A percentile compares a stretch with the other conserved stretches of the same genome.
Evolutionary conservation across 2,113 vertebrate species (phyloP).

Genomic region (Chloroceryle aenea): DNA sequence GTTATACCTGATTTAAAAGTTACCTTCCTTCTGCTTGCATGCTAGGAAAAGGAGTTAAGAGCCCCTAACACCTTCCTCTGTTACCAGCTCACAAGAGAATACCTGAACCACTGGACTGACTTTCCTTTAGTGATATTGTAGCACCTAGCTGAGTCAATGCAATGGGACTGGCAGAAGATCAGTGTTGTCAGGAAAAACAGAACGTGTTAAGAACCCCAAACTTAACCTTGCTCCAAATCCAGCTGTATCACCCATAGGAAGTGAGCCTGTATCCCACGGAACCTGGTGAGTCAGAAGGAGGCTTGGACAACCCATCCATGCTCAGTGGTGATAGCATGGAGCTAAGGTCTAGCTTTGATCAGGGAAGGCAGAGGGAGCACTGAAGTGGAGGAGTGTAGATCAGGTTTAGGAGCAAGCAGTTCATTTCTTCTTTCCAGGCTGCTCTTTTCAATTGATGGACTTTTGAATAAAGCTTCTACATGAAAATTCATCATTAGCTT

Average conservation of each 20-base stretch:
- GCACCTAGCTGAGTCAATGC: neutral
- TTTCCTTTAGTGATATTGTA: neutral
- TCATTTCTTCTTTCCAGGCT: neutral
- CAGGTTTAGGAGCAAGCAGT: neutral
- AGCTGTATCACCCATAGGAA: neutral
- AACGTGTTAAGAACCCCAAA: neutral
- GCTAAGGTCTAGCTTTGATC: neutral
- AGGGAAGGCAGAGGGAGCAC: neutral
- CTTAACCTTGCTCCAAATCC: neutral
- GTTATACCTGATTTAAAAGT: neutral
- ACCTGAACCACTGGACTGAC: neutral
- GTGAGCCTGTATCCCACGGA: neutral
- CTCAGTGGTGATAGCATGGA: neutral
- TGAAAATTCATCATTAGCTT: neutral
- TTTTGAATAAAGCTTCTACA: neutral
- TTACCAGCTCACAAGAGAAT: neutral
- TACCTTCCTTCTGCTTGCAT: neutral
- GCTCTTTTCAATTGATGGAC: neutral
- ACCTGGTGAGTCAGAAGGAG: neutral
- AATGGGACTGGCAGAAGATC: neutral
- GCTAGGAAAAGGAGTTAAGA: neutral
- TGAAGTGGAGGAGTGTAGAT: neutral
- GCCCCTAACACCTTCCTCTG: neutral
- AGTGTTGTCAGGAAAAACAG: neutral
- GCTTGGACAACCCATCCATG: neutral